Conservation (phyloP, 2,797 vertebrate genomes). For the Manis crassicaudata region DNA sequence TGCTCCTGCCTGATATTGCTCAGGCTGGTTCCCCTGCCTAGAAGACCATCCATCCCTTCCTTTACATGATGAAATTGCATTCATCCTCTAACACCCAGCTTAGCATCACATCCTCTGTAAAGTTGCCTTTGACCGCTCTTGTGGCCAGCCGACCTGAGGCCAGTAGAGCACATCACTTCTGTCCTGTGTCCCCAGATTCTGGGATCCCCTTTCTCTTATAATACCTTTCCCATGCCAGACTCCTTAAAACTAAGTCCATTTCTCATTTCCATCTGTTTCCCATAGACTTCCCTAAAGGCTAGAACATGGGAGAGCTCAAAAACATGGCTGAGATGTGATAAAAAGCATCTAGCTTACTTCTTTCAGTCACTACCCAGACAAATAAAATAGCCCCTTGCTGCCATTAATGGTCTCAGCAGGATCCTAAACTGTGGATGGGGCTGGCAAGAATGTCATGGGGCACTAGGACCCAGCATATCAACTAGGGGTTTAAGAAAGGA, state of each 20-base stretch:
- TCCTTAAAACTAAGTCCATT: neutral
- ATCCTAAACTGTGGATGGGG: neutral
- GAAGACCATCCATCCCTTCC: neutral
- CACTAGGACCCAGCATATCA: neutral
- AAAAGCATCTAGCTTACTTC: neutral
- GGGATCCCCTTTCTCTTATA: neutral
- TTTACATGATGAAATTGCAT: neutral
- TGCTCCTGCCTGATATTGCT: neutral
- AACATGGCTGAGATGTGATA: neutral
- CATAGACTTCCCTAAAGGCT: neutral
- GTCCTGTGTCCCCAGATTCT: neutral
- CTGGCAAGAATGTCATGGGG: neutral
- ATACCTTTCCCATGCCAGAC: neutral
- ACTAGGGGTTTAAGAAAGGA: neutral
- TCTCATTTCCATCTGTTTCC: neutral
- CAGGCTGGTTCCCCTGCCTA: neutral
- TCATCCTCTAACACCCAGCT: neutral
- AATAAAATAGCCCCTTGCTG: neutral
- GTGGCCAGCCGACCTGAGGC: neutral
- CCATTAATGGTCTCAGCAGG: neutral
- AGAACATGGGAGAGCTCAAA: neutral
- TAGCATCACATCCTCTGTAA: neutral
- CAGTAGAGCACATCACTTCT: neutral
- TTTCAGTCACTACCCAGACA: neutral
- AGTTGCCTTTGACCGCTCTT: neutral